Evolutionary conservation across 2,888 invertebrate genomes (phyloP), one percentile per base, ranked within the genome.

Genomic region (Cremastinae sp.): DNA sequence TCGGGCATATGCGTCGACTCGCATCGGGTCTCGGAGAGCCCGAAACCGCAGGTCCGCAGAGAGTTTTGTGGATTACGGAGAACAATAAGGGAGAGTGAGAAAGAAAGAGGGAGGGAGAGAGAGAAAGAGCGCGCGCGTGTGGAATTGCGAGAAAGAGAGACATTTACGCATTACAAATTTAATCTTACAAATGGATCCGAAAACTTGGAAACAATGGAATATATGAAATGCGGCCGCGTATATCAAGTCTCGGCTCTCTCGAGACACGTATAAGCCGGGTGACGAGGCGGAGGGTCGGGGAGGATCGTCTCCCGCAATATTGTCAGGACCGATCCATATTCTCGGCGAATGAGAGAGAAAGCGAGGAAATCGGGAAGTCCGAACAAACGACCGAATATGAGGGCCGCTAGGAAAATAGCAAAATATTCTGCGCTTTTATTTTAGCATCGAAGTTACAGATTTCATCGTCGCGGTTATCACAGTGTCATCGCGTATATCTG

Each of bases 101-200:
- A 20, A 51, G 38, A 41, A 36, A 8, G 43, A 8, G 36, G 18
- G 54, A 47, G 64, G 58, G 41, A 59, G 53, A 18, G 54, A 54
- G 64, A 56, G n/a, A n/a, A n/a, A n/a, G n/a, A n/a, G n/a, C n/a
- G n/a, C n/a, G n/a, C n/a, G n/a, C n/a, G n/a, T n/a, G n/a, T n/a
- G n/a, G n/a, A n/a, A n/a, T n/a, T n/a, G n/a, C n/a, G 74, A 76
- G 69, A 68, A 68, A 62, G 65, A 71, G 74, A 36, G 70, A 62
- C 38, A 43, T 16, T 45, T 82, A 75, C 86, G 92, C 92, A 92
- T 92, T 92, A 92, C 92, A 92, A 92, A 91, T 91, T 93, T 93
- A 94, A 94, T 94, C 92, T 93, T 92, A 91, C 93, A 93, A 94
- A 94, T 94, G 93, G 93, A 91, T 90, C 88, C 90, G 90, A 91